Base-by-base conservation (phyloP, 2,797 vertebrate species). In the Microhierax caerulescens region DNA sequence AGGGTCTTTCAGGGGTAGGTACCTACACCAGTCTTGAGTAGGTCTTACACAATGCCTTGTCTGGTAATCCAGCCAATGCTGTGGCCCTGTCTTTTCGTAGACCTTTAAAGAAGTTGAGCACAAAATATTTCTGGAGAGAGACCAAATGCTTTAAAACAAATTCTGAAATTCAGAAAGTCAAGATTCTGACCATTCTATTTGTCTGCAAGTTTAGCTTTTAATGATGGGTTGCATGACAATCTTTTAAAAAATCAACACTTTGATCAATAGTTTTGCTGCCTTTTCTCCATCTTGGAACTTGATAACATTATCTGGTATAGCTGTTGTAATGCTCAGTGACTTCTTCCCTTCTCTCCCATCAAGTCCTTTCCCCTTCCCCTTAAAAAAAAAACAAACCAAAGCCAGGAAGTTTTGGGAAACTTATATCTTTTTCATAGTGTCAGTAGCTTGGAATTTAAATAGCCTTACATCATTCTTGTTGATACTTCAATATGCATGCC, bases 11-110 rank as follows among this genome's bases (percentile, higher is more conserved):
- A 27, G 45, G 76, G 39, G 3, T 25, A 67, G 53, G 34, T 81
- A 36, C 25, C 13, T 47, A 3, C 0, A 0, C 32, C 45, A 45
- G 13, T 57, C 64, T 70, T 0, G 1, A 41, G 24, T 11, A 63
- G 48, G 6, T 65, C 4, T 30, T 47, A 39, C n/a, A 27, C 3
- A 3, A 24, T 1, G 1, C 28, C n/a, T 70, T 88, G 13, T 48
- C 47, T 93, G 41, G 23, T 78, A 39, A 54, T n/a, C 10, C 17
- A 6, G 41, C 67, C 48, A 63, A 5, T 2, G 5, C 78, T 51
- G 1, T 39, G 45, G 20, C 25, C 27, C 19, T 60, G 24, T 12
- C 37, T 75, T 24, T 51, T 32, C 53, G 27, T 28, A 60, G 50
- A 24, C 25, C 27, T 47, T 85, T 65, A 50, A 60, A 70, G 36